Percentiles rank a stretch among this genome's conserved stretches.
Evolutionary conservation across 2,888 invertebrate genomes (phyloP).

Genomic region (Nesidiocoris tenuis): DNA sequence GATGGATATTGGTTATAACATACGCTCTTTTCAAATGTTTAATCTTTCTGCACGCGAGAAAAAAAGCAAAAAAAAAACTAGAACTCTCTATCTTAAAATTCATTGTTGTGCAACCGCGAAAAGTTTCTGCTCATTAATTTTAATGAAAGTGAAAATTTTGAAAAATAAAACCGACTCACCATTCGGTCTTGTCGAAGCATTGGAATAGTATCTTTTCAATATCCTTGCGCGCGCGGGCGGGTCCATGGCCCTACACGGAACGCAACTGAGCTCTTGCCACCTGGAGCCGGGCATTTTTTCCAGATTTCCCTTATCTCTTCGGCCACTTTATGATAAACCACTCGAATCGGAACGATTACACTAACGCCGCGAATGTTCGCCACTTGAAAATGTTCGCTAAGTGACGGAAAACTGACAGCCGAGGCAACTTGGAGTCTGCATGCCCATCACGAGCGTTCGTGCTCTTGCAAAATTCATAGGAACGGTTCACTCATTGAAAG

Average conservation of each 20-base stretch:
- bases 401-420: not conserved
- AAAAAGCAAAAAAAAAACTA: no score
- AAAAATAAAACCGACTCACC: conserved; percentile 15
- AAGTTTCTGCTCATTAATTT: no score
- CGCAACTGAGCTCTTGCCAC: conserved; percentile 29
- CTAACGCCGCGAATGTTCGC: not conserved
- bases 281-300: conserved; percentile 28
- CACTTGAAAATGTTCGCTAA: not conserved
- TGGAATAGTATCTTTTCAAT: conserved; percentile 17
- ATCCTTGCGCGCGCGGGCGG: not conserved
- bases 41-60: no score
- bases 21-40: no score
- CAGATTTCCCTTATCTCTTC: not conserved
- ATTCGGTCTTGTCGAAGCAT: no score
- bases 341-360: not conserved
- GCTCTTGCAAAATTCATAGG: not conserved
- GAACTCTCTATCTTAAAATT: no score
- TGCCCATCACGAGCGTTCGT: not conserved
- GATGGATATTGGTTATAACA: no score
- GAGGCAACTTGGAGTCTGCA: not conserved
- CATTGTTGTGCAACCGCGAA: no score
- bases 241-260: conserved; percentile 23
- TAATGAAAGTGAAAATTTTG: no score
- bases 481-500: no score
- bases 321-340: not conserved